Base-by-base conservation (phyloP, 2,888 invertebrate species). In the Phengaris arion region DNA sequence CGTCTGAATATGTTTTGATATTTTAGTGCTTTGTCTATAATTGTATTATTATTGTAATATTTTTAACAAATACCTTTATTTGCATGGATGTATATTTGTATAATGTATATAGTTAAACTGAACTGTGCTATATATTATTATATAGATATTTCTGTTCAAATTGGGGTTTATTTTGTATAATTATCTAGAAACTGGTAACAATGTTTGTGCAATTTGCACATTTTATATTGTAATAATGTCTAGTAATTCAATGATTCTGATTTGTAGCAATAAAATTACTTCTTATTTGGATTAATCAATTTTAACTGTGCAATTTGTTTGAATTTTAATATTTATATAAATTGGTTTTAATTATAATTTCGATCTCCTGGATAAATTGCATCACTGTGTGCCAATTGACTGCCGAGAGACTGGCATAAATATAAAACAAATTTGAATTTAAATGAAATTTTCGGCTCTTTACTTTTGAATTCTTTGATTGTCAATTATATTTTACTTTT, bases 271-370 rank as follows among this genome's bases (percentile, higher is more conserved):
- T 64, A 64, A 64, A 35, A 12, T 64, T 35, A 64, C 35, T 45
- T 64, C 6, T 10, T 10, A 64, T n/a, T n/a, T 12, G 12, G 13
- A 64, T 12, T 64, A 5, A 22, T 10, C 4, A 22, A 22, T 15
- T 57, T 55, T 55, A 7, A 55, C 55, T 59, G 59, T 59, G 59
- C 22, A 59, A 59, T 22, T 22, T 59, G 22, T 59, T 59, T 59
- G 15, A 59, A 59, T 22, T 59, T 59, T 9, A 59, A 59, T 59
- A 10, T 4, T 35, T 10, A 1, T 9, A 59, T 3, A 22, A 9
- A 59, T 59, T 59, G 22, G 22, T 59, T 59, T 59, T 22, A 22
- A 59, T 59, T 59, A 22, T 59, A 22, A 22, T 59, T 22, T 15
- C 59, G 22, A 59, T 22, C 22, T 59, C 22, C 59, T 22, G 1